These are phyloP conservation scores for Hybos culiciformis DNA, from an alignment of 2,888 invertebrate genomes.

Conservation along the genomic window DNA sequence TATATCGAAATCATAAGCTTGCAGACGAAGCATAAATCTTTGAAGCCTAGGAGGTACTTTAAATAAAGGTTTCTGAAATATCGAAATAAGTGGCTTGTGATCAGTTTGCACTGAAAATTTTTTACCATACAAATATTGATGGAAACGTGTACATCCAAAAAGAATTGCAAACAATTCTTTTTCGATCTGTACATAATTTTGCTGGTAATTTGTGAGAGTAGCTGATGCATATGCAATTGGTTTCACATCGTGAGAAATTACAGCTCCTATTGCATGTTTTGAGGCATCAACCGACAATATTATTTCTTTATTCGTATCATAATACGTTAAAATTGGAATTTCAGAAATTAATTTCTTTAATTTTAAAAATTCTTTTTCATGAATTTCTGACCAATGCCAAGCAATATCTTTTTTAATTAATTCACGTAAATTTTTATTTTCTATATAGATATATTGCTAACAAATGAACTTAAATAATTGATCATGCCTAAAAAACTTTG, in stretches of 20 bases:
- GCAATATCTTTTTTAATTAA: constrained; percentile 7
- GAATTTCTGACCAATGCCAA: constrained; percentile 7
- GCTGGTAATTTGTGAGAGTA: constrained; percentile 1
- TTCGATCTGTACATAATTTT: constrained; percentile 5
- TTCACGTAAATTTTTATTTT: constrained; percentile 12
- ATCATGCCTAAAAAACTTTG: constrained; percentile 12
- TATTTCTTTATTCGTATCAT: constrained; percentile 8
- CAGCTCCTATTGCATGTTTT: neutral
- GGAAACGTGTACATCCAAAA: constrained; percentile 4
- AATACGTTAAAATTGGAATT: constrained; percentile 7
- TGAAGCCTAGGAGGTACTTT: constrained; percentile 5
- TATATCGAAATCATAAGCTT: constrained; percentile 4
- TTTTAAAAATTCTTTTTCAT: constrained; percentile 4
- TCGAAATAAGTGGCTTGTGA: constrained; percentile 5
- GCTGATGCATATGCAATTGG: constrained; percentile 5
- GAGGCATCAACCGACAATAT: constrained; percentile 1
- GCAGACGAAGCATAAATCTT: too few species aligned
- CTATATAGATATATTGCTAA: constrained; percentile 13
- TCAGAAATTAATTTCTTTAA: constrained; percentile 4
- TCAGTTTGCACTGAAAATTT: constrained; percentile 2
- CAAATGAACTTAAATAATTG: constrained; percentile 16
- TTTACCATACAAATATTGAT: constrained; percentile 6
- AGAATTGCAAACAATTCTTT: too few species aligned
- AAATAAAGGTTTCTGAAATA: neutral
- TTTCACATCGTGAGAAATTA: neutral